Evolutionary conservation across 2,797 vertebrate genomes (phyloP), one percentile per base, ranked within the genome.

Genomic region (Phaenicophaeus curvirostris): DNA sequence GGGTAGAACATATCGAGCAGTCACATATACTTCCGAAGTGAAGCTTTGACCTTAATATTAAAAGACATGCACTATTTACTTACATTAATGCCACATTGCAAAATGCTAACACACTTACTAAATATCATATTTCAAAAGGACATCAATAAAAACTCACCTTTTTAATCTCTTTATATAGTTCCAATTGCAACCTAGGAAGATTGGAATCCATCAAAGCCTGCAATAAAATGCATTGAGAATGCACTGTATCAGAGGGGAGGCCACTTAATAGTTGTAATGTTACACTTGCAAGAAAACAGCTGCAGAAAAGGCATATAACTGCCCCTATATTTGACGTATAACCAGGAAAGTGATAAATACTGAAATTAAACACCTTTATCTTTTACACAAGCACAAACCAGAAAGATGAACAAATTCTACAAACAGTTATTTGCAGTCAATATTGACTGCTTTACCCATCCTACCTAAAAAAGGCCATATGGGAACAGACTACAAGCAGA

Each of bases 111-210:
- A n/a, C 33, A 58, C 4, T 31, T 37, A 50, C 2, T 55, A 67
- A 65, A 76, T 61, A 23, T 1, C 2, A 0, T 15, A 87, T 44
- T 71, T 74, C 50, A 73, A 59, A 71, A 80, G 48, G 31, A 84
- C 6, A 42, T 8, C 23, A 57, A 62, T 33, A 15, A 50, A 90
- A 53, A 30, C 93, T 89, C 91, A 99, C 99, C 99, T 99, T 99
- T 98, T 99, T 99, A 85, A 99, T 99, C 97, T 99, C 99, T 98
- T 99, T 99, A 95, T 99, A 99, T 25, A 99, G 98, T 85, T 99
- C 99, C 71, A 99, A 97, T 96, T 99, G 99, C 76, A 99, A 97
- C 93, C 99, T 97, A 16, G 99, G 99, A 94, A 99, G 98, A 96
- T 98, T 99, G 27, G 99, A 99, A 94, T 99, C 99, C 99, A 99